Evolutionary conservation across 2,797 vertebrate species (phyloP), one percentile per base, ranked within the genome.

Genomic region (Petrocephalus schoutedeni): DNA sequence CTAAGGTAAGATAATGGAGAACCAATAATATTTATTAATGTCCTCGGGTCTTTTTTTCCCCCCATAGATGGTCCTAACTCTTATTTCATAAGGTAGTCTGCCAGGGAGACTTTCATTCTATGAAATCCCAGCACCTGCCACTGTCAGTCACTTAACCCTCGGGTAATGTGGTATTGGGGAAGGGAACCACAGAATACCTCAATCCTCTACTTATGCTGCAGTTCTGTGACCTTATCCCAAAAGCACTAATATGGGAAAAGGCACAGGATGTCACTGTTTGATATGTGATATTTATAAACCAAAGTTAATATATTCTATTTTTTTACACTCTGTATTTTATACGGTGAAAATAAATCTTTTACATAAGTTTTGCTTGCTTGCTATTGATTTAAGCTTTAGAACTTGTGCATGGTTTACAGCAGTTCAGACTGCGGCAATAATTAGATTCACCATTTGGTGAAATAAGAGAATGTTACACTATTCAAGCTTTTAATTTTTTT

Each of bases 251-350:
- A 90, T 49, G 93, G 94, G 95, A 95, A 9, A 92, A 91, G 92
- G 95, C 95, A 93, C 92, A 94, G 94, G 93, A 94, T 94, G 93
- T 94, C 95, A 95, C 93, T 91, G 95, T 96, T 95, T 94, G 95
- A 96, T 95, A 95, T 96, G 94, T 96, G 93, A 94, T 96, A 96
- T 96, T 96, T 97, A 99, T 99, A 91, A 97, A 96, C 95, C 95
- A 97, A 98, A 98, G 96, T 99, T 80, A 80, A 80, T 80, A 80
- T 80, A 99, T 99, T 99, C 98, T 99, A 99, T 99, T 95, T 96
- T 92, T 95, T 84, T 90, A 87, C 90, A 93, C 93, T 91, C 90
- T 91, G 90, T 95, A 80, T 96, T 95, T 95, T 94, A 95, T 95
- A 95, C 93, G 8, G 58, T 91, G 89, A 87, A 87, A 96, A 96